Evolutionary conservation across 2,797 vertebrate species (phyloP).

Genomic region (Thunnus albacares): DNA sequence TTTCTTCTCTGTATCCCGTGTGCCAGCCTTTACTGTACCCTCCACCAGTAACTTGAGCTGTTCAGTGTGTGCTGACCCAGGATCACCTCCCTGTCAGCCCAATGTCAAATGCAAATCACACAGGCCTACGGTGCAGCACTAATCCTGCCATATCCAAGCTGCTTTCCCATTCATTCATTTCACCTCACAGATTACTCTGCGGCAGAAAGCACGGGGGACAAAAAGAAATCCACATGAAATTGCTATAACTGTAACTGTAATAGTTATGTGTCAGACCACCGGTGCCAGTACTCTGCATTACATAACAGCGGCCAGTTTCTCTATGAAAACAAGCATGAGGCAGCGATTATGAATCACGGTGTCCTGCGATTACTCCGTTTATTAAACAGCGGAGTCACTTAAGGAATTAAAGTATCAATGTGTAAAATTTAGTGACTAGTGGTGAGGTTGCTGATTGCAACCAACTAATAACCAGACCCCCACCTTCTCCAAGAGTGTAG

Average conservation of each 20-base stretch:
- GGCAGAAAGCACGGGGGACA: conserved; percentile 38
- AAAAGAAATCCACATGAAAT: conserved; percentile 32
- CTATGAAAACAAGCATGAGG: conserved; percentile 64
- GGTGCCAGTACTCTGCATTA: conserved; percentile 57
- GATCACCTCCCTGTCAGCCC: conserved; percentile 70
- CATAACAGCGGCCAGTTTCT: conserved; percentile 57
- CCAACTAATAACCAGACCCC: too few species aligned
- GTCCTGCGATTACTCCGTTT: conserved; percentile 55
- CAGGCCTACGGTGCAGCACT: conserved; percentile 52
- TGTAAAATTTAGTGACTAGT: too few species aligned
- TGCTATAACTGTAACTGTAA: conserved; percentile 58
- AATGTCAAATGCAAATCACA: conserved; percentile 78
- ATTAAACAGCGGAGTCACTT: conserved; percentile 56
- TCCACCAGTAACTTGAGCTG: conserved; percentile 65
- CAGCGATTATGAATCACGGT: conserved; percentile 60
- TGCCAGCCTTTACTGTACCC: neutral
- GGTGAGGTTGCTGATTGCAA: too few species aligned
- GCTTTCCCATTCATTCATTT: conserved; percentile 66
- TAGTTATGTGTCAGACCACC: conserved; percentile 48
- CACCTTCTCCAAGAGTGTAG: too few species aligned
- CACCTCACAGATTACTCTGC: conserved; percentile 66
- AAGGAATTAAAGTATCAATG: conserved; percentile 7
- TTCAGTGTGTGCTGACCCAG: conserved; percentile 67
- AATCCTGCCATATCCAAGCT: conserved; percentile 71
- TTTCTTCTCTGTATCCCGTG: neutral